Conservation (phyloP, 2,888 invertebrate genomes). For the Nycteola revayana region DNA sequence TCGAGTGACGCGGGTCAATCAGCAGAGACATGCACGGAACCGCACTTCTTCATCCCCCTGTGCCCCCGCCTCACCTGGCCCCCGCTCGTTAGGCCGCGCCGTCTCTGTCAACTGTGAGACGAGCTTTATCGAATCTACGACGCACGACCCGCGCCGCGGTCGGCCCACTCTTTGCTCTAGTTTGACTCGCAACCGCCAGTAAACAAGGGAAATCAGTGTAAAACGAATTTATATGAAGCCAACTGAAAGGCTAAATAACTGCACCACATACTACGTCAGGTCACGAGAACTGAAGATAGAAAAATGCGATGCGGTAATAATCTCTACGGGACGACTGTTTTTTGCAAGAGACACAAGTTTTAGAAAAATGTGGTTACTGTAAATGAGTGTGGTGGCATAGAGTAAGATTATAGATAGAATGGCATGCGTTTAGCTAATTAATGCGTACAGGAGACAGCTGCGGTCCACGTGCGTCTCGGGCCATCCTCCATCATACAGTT, state of each 20-base stretch:
- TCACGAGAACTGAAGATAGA: no score
- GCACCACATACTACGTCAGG: no score
- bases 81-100: constrained; percentile 75
- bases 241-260: constrained; percentile 47
- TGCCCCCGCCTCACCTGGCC: constrained; percentile 40
- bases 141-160: constrained; percentile 78
- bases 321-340: no score
- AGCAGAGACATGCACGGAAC: constrained; percentile 82
- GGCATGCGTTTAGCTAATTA: constrained; percentile 71
- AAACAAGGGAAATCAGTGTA: constrained; percentile 78
- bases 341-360: constrained; percentile 8
- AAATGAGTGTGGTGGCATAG: constrained; percentile 3
- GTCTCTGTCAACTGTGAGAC: constrained; percentile 80
- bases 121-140: constrained; percentile 82
- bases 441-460: constrained; percentile 59
- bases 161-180: constrained; percentile 74
- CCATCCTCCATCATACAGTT: constrained; percentile 5
- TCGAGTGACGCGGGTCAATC: constrained; percentile 82
- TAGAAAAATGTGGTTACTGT: constrained; percentile 1
- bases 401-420: constrained; percentile 60
- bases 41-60: constrained; percentile 77
- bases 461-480: constrained; percentile 55
- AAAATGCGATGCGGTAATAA: no score
- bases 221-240: constrained; percentile 69
- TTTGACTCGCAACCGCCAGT: constrained; percentile 73